phyloP scores from a whole-genome alignment of 1,140 invertebrate genomes.

The Centruroides vittatus region DNA sequence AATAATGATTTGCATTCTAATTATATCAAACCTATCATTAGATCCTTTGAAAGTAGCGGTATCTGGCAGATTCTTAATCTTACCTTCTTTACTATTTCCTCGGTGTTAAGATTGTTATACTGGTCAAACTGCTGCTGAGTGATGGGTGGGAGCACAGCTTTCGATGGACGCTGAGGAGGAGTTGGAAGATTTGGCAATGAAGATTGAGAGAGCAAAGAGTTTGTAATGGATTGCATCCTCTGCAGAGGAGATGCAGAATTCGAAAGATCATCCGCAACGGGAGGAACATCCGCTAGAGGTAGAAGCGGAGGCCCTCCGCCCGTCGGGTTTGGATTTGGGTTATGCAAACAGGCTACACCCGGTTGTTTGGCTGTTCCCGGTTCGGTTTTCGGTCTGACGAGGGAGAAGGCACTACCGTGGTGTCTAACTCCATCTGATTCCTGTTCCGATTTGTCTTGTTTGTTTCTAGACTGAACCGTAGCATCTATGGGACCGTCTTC shows the following conservation, averaged over 20 bases:
- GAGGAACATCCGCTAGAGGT: conserved; percentile 4
- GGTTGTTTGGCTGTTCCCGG: conserved; percentile 24
- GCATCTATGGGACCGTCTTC: conserved; percentile 13
- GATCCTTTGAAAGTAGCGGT: too few species aligned
- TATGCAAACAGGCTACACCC: neutral
- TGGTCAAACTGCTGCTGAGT: conserved; percentile 98
- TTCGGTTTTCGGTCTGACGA: conserved; percentile 65
- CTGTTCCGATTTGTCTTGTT: conserved; percentile 4
- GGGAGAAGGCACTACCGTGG: conserved; percentile 65
- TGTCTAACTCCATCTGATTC: conserved; percentile 44
- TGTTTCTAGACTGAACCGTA: neutral
- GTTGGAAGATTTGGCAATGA: conserved; percentile 28
- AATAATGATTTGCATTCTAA: too few species aligned
- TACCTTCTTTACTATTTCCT: conserved; percentile 92
- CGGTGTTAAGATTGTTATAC: conserved; percentile 95
- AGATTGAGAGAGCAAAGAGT: conserved; percentile 83
- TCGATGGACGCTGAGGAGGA: conserved; percentile 47
- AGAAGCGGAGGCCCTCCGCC: neutral
- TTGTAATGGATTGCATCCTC: conserved; percentile 94
- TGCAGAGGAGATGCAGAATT: conserved; percentile 60
- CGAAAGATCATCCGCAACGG: conserved; percentile 6
- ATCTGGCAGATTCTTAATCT: neutral
- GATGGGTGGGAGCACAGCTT: conserved; percentile 91
- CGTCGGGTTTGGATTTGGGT: conserved; percentile 1
- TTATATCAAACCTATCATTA: too few species aligned